Percentiles rank a stretch among this genome's conserved stretches.
Evolutionary conservation across 2,113 vertebrate species (phyloP).

Genomic region (Emberiza fucata): DNA sequence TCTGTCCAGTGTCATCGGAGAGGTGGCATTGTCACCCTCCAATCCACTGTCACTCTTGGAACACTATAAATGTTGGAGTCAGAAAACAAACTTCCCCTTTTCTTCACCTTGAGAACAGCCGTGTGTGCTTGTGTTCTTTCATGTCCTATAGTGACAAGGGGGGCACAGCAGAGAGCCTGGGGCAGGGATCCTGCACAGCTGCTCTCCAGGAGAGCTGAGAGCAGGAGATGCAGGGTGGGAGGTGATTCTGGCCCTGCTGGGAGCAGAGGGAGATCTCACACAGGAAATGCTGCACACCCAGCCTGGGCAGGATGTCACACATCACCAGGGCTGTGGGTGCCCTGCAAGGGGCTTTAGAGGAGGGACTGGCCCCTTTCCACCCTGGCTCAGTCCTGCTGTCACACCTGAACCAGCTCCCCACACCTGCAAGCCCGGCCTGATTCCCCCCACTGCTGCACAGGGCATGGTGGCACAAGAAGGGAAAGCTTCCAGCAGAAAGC

Average conservation of each 20-base stretch:
- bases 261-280: background rate
- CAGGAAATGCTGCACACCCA: rapidly evolving
- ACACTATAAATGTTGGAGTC: no score
- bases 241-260: rapidly evolving
- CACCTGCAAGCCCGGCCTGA: background rate
- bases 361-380: background rate
- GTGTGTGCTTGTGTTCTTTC: no score
- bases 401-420: background rate
- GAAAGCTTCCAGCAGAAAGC: background rate
- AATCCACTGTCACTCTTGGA: no score
- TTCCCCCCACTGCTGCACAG: background rate
- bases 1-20: no score
- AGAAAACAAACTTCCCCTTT: no score
- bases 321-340: rapidly evolving
- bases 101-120: no score
- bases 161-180: background rate
- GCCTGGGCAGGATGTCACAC: background rate
- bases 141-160: no score
- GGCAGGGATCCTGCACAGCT: background rate
- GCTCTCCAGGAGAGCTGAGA: background rate
- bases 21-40: no score
- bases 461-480: background rate
- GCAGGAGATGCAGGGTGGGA: rapidly evolving
- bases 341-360: background rate
- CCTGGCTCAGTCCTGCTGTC: background rate